Percentiles rank a stretch among this genome's conserved stretches.
Evolutionary conservation across 2,113 vertebrate genomes (phyloP).

Genomic region (Semnornis frantzii): DNA sequence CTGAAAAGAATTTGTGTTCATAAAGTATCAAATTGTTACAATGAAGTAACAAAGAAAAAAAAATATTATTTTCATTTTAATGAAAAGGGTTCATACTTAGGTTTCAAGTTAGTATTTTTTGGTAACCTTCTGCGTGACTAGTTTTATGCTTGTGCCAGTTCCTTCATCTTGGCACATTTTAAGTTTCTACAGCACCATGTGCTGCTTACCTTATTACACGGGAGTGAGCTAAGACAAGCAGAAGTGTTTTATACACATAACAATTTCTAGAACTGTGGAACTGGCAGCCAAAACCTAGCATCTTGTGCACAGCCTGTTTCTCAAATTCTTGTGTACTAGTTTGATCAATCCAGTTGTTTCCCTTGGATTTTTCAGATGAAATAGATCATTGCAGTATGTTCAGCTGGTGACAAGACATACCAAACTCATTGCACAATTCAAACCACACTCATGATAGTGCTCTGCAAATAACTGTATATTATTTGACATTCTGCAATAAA

Average conservation of each 20-base stretch:
- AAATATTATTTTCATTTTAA: not conserved
- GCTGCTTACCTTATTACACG: slow-evolving; percentile 59
- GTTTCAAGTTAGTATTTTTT: slow-evolving; percentile 14
- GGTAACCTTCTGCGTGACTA: slow-evolving; percentile 35
- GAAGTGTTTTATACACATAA: slow-evolving; percentile 7
- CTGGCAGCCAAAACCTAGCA: slow-evolving; percentile 42
- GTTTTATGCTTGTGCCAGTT: not conserved
- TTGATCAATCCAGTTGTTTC: slow-evolving; percentile 41
- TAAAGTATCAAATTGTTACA: not conserved
- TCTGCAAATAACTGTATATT: not conserved
- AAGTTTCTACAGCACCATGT: slow-evolving; percentile 35
- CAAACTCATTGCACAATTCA: not conserved
- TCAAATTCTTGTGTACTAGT: not conserved
- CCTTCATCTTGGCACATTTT: slow-evolving; percentile 41
- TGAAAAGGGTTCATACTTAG: not conserved
- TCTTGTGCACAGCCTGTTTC: slow-evolving; percentile 38
- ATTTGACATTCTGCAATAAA: slow-evolving; percentile 41
- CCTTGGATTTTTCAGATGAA: not conserved
- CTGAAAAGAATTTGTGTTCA: not conserved
- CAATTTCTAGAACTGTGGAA: slow-evolving; percentile 15
- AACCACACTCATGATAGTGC: not conserved
- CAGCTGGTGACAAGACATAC: not conserved
- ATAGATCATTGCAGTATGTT: not conserved
- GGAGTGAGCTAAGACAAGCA: slow-evolving; percentile 41
- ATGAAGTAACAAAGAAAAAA: not conserved